Percentiles rank a stretch among this genome's conserved stretches.
Conservation (phyloP, 2,797 vertebrate genomes). For the Gadopsis marmoratus region DNA sequence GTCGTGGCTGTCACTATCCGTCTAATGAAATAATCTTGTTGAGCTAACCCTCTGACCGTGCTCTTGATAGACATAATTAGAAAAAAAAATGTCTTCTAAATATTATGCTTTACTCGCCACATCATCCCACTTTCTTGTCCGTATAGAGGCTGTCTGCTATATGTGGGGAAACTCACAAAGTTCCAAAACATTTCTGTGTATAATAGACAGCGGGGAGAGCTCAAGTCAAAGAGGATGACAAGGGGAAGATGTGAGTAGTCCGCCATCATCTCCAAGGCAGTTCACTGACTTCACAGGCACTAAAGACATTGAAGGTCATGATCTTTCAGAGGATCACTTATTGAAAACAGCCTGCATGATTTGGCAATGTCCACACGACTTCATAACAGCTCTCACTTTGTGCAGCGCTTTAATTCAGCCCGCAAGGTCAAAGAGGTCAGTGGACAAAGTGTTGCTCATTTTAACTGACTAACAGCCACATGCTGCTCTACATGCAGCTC, state of each 20-base stretch:
- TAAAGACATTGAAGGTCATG: conserved; percentile 68
- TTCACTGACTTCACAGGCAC: conserved; percentile 35
- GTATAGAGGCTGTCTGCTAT: not conserved
- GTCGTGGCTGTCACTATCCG: conserved; percentile 74
- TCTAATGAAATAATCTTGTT: conserved; percentile 82
- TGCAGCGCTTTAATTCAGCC: conserved; percentile 71
- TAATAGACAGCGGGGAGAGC: conserved; percentile 11
- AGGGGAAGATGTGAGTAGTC: conserved; percentile 38
- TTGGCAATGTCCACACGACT: conserved; percentile 50
- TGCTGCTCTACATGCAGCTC: conserved; percentile 26
- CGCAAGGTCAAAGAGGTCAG: conserved; percentile 80
- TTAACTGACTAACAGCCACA: conserved; percentile 48
- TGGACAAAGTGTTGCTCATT: conserved; percentile 73
- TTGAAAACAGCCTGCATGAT: conserved; percentile 55
- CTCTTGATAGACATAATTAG: conserved; percentile 73
- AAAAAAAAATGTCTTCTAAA: conserved; percentile 47
- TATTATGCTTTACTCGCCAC: conserved; percentile 30
- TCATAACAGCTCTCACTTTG: conserved; percentile 55
- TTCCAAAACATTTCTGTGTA: conserved; percentile 4
- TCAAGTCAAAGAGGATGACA: conserved; percentile 27
- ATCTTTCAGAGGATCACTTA: conserved; percentile 51
- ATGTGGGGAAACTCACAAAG: not conserved
- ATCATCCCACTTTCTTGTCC: conserved; percentile 20
- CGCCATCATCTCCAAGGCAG: conserved; percentile 30
- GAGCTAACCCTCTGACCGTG: conserved; percentile 74